A percentile compares a stretch with the other conserved stretches of the same genome.
These are phyloP conservation scores for Manduca sexta DNA, from an alignment of 1,140 invertebrate genomes.

Conservation along the genomic window DNA sequence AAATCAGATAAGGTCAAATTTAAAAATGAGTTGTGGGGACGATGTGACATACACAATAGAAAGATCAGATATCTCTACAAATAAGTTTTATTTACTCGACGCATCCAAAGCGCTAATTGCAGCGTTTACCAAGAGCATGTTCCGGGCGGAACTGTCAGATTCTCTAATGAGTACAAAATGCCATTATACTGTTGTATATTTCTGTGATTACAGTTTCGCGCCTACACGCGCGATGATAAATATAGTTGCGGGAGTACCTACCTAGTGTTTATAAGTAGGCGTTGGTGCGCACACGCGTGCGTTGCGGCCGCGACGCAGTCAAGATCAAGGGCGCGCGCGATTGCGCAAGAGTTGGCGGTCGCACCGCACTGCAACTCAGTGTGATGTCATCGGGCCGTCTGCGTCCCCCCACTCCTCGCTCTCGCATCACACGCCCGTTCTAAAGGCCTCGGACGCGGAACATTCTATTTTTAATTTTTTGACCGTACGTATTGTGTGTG, in stretches of 20 bases:
- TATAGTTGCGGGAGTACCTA: conserved; percentile 54
- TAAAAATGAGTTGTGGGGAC: too few species aligned
- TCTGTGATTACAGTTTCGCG: conserved; percentile 53
- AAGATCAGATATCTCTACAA: too few species aligned
- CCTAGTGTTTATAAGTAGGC: conserved; percentile 41
- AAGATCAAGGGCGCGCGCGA: conserved; percentile 68
- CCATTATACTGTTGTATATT: conserved; percentile 25
- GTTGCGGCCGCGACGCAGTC: conserved; percentile 62
- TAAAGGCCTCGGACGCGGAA: conserved; percentile 62
- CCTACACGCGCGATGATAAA: conserved; percentile 61
- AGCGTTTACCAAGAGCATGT: conserved; percentile 16
- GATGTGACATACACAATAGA: too few species aligned
- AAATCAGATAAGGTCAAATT: too few species aligned
- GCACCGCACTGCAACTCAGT: conserved; percentile 55
- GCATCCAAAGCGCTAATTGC: conserved; percentile 17
- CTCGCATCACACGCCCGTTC: conserved; percentile 38
- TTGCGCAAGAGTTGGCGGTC: conserved; percentile 69
- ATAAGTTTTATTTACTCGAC: neutral
- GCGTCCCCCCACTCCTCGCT: conserved; percentile 31
- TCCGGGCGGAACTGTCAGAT: conserved; percentile 29
- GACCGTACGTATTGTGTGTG: conserved; percentile 26
- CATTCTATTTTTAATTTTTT: conserved; percentile 63
- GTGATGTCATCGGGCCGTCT: conserved; percentile 65
- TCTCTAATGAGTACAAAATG: conserved; percentile 25
- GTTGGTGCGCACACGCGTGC: conserved; percentile 54